Base-by-base conservation (phyloP, 2,797 vertebrate genomes). In the Anableps anableps region DNA sequence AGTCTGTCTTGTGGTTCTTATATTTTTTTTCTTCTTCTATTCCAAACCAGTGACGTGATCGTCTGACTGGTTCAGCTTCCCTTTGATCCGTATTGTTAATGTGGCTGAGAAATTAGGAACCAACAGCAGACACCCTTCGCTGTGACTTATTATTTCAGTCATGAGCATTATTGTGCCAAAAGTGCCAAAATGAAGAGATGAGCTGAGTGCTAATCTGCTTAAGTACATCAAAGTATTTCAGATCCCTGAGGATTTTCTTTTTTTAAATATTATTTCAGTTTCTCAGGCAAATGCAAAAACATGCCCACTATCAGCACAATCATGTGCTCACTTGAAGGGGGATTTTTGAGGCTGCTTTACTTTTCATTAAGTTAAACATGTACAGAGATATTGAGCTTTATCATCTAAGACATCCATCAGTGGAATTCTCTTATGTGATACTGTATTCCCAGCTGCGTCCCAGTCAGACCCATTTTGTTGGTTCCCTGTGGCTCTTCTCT, bases 391-490 rank as follows among this genome's bases (percentile, higher is more conserved):
- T 80, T 74, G 75, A 86, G 83, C 17, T 29, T 88, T 89, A 88
- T 91, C 81, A 82, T 55, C 47, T 9, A 75, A 91, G 82, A 86
- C 90, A 87, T 90, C 91, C 81, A 87, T 91, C 85, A 89, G 88
- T 66, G 66, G 76, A 86, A 83, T 85, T 77, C 83, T 86, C 86
- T 78, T 78, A 84, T 75, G 50, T 64, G 78, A 85, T 81, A 84
- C 88, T 85, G 41, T 74, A 26, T 83, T 90, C 90, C 87, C 88
- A 84, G 85, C 91, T 89, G 89, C 87, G 77, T 82, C 80, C 90
- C 86, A 88, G 90, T 93, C 93, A 93, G 84, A 90, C 85, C 89
- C 79, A 74, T 90, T 93, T 91, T 91, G 80, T 88, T 86, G 84
- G 80, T 87, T 90, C 89, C 91, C 91, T 38, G 88, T 91, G 92